phyloP scores from a whole-genome alignment of 1,140 invertebrate genomes.

The Drosophila pallidifrons region DNA sequence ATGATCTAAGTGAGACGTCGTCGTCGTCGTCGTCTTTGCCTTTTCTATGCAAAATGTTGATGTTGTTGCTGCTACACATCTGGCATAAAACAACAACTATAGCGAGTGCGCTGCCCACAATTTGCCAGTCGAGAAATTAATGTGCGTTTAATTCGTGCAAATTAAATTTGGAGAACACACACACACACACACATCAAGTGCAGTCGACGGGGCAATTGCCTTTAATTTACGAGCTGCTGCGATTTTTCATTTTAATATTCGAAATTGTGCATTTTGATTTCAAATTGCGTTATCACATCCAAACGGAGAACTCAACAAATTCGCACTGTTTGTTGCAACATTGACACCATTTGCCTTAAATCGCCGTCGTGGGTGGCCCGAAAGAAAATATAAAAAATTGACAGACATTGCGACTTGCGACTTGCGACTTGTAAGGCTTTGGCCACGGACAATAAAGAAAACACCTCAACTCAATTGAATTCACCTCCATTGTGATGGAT shows the following conservation, averaged over 20 bases:
- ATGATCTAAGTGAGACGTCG: conserved; percentile 80
- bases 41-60: conserved; percentile 52
- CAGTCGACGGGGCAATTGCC: conserved; percentile 24
- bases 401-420: background rate
- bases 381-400: background rate
- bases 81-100: conserved; percentile 41
- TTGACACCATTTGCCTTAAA: conserved; percentile 12
- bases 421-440: conserved; percentile 5
- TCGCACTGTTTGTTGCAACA: background rate
- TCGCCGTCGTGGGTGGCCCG: conserved; percentile 5
- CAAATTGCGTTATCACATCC: conserved; percentile 7
- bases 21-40: conserved; percentile 46
- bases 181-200: conserved; percentile 14
- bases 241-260: conserved; percentile 64
- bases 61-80: conserved; percentile 61
- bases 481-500: background rate
- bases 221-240: conserved; percentile 49
- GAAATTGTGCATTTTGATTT: background rate
- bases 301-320: background rate
- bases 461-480: background rate
- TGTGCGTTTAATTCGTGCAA: conserved; percentile 78
- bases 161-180: conserved; percentile 59
- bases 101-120: conserved; percentile 33
- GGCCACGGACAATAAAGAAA: conserved; percentile 3
- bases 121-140: conserved; percentile 65